phyloP scores from a whole-genome alignment of 2,113 vertebrate species.

The Pantherophis guttatus region DNA sequence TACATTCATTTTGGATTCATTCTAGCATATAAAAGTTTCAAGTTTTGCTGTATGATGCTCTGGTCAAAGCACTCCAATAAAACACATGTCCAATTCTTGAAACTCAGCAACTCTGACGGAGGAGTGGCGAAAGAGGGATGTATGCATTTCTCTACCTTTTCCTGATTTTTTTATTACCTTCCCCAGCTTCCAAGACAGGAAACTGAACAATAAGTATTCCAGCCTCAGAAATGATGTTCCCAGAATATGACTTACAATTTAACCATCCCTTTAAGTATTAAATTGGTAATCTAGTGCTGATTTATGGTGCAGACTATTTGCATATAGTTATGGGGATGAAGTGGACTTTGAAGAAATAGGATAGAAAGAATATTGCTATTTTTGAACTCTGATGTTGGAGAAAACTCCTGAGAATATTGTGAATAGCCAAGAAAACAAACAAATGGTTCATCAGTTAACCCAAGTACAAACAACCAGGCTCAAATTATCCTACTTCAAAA shows the following conservation, averaged over 20 bases:
- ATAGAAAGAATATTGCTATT: not conserved
- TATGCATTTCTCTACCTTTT: not conserved
- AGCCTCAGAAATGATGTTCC: not conserved
- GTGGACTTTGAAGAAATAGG: not conserved
- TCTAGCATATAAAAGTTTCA: not conserved
- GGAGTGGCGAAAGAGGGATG: not conserved
- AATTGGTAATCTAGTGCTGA: not conserved
- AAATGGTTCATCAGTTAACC: not conserved
- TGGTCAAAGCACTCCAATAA: not conserved
- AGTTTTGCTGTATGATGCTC: not conserved
- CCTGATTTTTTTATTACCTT: not conserved
- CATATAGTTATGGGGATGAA: not conserved
- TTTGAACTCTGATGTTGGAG: not conserved
- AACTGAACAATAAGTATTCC: not conserved
- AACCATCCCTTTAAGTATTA: not conserved
- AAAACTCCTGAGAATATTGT: not conserved
- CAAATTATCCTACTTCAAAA: not conserved
- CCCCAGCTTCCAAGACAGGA: not conserved
- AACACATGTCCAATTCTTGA: not conserved
- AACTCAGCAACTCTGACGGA: not conserved
- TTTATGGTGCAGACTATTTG: not conserved
- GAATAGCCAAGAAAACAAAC: not conserved
- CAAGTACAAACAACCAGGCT: not conserved
- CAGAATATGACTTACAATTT: not conserved
- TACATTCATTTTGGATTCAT: not conserved